Evolutionary conservation across 2,113 vertebrate species (phyloP), one percentile per base, ranked within the genome.

Genomic region (Erpornis zantholeuca): DNA sequence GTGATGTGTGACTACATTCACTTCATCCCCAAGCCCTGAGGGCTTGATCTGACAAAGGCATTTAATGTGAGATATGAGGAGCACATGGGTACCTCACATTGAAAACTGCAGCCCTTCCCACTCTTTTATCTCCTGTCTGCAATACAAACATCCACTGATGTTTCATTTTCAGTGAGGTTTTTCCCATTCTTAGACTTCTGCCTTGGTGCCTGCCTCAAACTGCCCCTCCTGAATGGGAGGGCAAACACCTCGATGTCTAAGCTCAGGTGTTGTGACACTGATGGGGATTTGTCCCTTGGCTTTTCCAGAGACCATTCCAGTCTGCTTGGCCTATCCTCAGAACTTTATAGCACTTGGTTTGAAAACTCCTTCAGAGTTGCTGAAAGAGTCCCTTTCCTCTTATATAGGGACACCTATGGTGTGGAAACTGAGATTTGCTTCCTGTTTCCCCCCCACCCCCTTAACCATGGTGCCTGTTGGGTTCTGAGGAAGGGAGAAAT

Each of bases 371-470:
- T 38, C 17, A 31, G 6, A 79, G 44, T 6, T 75, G 47, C 28
- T 7, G 3, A 53, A 70, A 73, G n/a, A 73, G 45, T 57, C 38
- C 9, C 36, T 61, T 50, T 31, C 21, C 9, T 83, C 56, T 78
- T 70, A 18, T 0, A 1, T 0, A 81, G 56, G 36, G 31, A 35
- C 56, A 66, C 24, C 20, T 52, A 10, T 0, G 0, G 12, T 20
- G 15, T 56, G 53, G 79, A 69, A 72, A 80, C 53, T 14, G 63
- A 49, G 22, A 9, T 65, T 92, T 1, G 2, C 22, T 92, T 92
- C 82, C 29, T 64, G 9, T 82, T 94, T 68, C 22, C 53, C 70
- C 70, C 25, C 21, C 13, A 7, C 23, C 15, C 52, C 33, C 35
- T 60, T 49, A 71, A 42, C 47, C 35, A 20, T 9, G 8, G 31